Conservation (phyloP, 2,888 invertebrate species). For the Anoncus sp. region DNA sequence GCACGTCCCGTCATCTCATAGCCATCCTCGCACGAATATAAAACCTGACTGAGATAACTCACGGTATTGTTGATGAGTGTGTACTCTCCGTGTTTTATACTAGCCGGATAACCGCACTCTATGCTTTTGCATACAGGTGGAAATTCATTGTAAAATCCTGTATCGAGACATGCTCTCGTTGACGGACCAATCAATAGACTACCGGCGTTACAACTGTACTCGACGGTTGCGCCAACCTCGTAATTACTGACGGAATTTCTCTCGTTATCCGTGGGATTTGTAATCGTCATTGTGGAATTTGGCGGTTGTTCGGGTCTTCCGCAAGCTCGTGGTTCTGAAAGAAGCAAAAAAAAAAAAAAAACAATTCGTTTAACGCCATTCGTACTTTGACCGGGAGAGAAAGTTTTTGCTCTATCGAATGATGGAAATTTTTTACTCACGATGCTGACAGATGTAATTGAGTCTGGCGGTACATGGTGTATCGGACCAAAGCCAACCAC, state of each 20-base stretch:
- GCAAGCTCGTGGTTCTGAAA: constrained; percentile 93
- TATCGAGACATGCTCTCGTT: constrained; percentile 93
- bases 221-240: constrained; percentile 91
- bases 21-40: constrained; percentile 92
- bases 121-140: constrained; percentile 97
- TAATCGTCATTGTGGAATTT: constrained; percentile 92
- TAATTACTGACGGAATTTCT: constrained; percentile 86
- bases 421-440: constrained; percentile 85
- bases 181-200: constrained; percentile 94
- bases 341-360: no score
- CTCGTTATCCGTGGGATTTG: constrained; percentile 83
- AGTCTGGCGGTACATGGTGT: constrained; percentile 93
- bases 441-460: constrained; percentile 97
- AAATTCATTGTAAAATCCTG: constrained; percentile 97
- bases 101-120: constrained; percentile 95
- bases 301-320: constrained; percentile 97
- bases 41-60: constrained; percentile 93
- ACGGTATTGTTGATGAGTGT: constrained; percentile 93
- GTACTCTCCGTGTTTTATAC: constrained; percentile 92
- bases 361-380: constrained; percentile 29
- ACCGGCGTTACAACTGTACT: constrained; percentile 94
- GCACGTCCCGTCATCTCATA: constrained; percentile 94
- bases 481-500: constrained; percentile 98
- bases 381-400: not conserved
- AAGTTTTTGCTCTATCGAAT: no score